A percentile compares a stretch with the other conserved stretches of the same genome.
These are phyloP conservation scores for Sminthurides aquaticus DNA, from an alignment of 2,888 invertebrate genomes.

Conservation along the genomic window DNA sequence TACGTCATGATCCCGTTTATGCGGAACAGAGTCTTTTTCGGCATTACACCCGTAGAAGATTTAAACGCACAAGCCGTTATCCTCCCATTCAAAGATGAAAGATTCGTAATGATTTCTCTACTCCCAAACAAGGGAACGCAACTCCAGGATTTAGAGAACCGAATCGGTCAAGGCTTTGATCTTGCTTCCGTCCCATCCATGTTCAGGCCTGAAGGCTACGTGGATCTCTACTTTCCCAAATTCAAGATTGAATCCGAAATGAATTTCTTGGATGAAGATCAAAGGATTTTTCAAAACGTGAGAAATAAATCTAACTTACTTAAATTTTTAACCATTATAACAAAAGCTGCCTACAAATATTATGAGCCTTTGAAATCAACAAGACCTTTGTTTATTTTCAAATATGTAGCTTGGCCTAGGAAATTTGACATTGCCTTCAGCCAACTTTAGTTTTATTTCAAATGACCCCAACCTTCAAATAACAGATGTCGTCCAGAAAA, in stretches of 20 bases:
- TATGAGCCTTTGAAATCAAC: background rate
- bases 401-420: background rate
- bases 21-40: background rate
- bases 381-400: background rate
- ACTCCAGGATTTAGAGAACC: background rate
- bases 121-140: background rate
- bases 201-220: background rate
- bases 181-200: background rate
- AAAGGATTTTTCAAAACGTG: background rate
- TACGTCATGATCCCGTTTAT: background rate
- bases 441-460: background rate
- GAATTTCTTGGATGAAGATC: background rate
- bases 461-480: background rate
- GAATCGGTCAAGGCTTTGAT: background rate
- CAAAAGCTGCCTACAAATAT: too few relatives aligned
- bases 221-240: background rate
- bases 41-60: background rate
- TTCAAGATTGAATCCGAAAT: background rate
- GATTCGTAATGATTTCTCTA: background rate
- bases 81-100: background rate
- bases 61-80: background rate
- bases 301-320: background rate
- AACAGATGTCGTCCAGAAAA: background rate
- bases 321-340: too few relatives aligned
- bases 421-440: background rate